These are phyloP conservation scores for Onthophagus taurus DNA, from an alignment of 1,140 invertebrate genomes.

Conservation along the genomic window DNA sequence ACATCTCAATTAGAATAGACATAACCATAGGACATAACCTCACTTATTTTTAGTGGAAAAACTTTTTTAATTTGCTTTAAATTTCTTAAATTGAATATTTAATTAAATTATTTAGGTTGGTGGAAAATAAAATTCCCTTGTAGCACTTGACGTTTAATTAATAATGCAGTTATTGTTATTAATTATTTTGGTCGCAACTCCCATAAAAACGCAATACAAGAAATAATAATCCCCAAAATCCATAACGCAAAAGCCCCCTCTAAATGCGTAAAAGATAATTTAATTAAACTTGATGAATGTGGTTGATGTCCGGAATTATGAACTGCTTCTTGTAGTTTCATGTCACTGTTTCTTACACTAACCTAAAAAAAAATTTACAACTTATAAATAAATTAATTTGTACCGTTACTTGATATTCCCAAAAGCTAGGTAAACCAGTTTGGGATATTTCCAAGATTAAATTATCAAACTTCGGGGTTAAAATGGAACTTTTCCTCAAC, in stretches of 20 bases:
- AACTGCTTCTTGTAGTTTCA: not conserved
- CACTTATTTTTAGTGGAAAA: too few relatives aligned
- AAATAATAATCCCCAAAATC: not conserved
- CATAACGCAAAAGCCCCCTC: slow-evolving; percentile 5
- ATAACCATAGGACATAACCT: too few relatives aligned
- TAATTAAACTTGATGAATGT: not conserved
- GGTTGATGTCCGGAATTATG: not conserved
- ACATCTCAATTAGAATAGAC: too few relatives aligned
- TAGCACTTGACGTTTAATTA: too few relatives aligned
- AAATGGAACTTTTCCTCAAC: slow-evolving; percentile 46
- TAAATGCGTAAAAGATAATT: not conserved
- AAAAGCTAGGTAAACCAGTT: slow-evolving; percentile 29
- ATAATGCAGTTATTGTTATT: too few relatives aligned
- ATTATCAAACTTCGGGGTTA: slow-evolving; percentile 23
- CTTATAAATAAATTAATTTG: not conserved
- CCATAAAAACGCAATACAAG: not conserved
- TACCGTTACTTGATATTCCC: slow-evolving; percentile 28
- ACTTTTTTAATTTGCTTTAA: too few relatives aligned
- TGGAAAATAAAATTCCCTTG: too few relatives aligned
- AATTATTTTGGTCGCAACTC: too few relatives aligned
- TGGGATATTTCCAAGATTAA: slow-evolving; percentile 28
- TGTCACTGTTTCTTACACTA: slow-evolving; percentile 1
- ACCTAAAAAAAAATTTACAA: not conserved
- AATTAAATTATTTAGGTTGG: too few relatives aligned
- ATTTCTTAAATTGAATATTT: too few relatives aligned